phyloP scores from a whole-genome alignment of 2,797 vertebrate genomes.

The Onychomys torridus region DNA sequence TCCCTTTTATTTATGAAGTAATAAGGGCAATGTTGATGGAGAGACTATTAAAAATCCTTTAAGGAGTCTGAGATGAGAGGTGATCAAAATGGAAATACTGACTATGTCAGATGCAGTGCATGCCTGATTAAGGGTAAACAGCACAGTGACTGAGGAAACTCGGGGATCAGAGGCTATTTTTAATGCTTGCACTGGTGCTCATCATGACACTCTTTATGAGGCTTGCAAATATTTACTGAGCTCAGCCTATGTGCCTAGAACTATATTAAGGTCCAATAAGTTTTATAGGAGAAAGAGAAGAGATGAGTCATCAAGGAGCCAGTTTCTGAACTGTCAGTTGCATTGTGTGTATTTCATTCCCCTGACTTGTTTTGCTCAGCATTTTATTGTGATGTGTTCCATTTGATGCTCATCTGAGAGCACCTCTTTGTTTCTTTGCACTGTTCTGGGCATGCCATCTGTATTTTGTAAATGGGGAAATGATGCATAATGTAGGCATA shows the following conservation, averaged over 20 bases:
- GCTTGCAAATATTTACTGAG: slow-evolving; percentile 49
- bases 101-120: neutral
- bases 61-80: neutral
- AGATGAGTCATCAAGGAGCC: neutral
- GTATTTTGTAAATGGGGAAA: slow-evolving; percentile 26
- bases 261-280: neutral
- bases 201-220: neutral
- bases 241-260: neutral
- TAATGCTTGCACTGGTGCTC: neutral
- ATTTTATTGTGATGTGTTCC: neutral
- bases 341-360: neutral
- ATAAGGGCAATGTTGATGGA: neutral
- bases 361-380: neutral
- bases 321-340: neutral
- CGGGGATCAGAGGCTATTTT: neutral
- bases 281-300: slow-evolving; percentile 49
- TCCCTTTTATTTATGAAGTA: slow-evolving; percentile 11
- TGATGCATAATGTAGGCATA: neutral
- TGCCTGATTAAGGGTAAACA: neutral
- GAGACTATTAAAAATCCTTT: neutral
- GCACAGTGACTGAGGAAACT: neutral
- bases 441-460: neutral
- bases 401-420: neutral
- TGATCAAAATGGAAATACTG: neutral
- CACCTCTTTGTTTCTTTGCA: neutral